Evolutionary conservation across 53 echinoderm and acorn worm species (phyloP), one percentile per base, ranked within the genome.

Genomic region (Stichopus horrens): DNA sequence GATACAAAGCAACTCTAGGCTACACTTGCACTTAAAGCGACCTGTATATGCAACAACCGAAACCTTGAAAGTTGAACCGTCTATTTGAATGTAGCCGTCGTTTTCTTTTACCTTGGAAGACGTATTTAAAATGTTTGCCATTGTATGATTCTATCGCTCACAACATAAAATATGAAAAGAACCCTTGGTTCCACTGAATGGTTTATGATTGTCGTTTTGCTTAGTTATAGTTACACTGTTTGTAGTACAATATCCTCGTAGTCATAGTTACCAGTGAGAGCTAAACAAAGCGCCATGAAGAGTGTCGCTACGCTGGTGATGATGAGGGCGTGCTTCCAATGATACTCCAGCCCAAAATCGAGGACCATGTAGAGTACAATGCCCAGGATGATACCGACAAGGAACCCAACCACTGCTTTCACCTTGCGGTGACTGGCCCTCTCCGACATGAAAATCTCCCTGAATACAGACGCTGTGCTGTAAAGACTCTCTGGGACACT

Each of bases 391-490:
- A 97, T 58, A 5, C 97, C 97, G 52, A 91, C 84, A 16, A 93
- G 81, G 78, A 95, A 92, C 9, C 97, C 97, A 22, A 94, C 91
- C 2, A 94, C 52, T 10, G 91, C 91, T 66, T 97, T 97, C 66
- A 97, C 83, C 74, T 88, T 65, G 18, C 90, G 77, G 63, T 96
- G 91, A 53, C 91, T 89, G 57, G 90, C 83, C 5, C 96, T 90
- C 55, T 94, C 93, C 54, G 93, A 95, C 58, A 93, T 90, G 55
- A 96, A 93, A 51, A 96, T 92, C 56, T 95, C 93, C 53, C 88
- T 88, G 73, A 95, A 91, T 63, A 94, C 77, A 55, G 92, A 87
- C 9, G 74, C 74, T 2, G 74, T 89, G 10, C 86, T 79, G 57
- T 65, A 76, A 21, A 79, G 79, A 85, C 87, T 87, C 22, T 20